Percentiles rank a stretch among this genome's conserved stretches.
These are phyloP conservation scores for Platorchestia sp. DNA, from an alignment of 1,140 invertebrate genomes.

Conservation along the genomic window DNA sequence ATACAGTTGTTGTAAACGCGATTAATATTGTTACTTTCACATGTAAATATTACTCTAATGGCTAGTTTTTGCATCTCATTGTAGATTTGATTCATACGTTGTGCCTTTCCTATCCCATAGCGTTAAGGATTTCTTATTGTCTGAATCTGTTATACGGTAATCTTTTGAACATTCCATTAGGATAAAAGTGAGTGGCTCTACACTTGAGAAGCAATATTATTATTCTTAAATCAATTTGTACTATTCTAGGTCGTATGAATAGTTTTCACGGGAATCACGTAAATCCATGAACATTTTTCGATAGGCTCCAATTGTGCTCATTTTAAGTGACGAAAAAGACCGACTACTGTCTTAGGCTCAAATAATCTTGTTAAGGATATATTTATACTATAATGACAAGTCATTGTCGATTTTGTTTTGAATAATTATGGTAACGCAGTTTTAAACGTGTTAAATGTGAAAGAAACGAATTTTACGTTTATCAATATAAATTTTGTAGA, in stretches of 20 bases:
- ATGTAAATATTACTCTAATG: background rate
- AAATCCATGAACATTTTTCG: background rate
- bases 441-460: background rate
- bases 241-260: background rate
- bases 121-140: background rate
- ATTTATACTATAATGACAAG: background rate
- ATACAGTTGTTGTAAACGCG: background rate
- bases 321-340: background rate
- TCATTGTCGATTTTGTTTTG: background rate
- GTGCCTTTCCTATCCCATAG: background rate
- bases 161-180: background rate
- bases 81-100: background rate
- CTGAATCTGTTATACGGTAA: background rate
- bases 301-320: background rate
- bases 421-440: background rate
- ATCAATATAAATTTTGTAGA: background rate
- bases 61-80: background rate
- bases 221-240: background rate
- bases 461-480: background rate
- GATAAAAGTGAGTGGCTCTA: background rate
- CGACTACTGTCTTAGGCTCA: background rate
- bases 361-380: background rate
- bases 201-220: background rate
- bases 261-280: background rate
- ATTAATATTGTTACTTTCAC: background rate